Base-by-base conservation (phyloP, 2,113 vertebrate genomes). In the Grus americana region DNA sequence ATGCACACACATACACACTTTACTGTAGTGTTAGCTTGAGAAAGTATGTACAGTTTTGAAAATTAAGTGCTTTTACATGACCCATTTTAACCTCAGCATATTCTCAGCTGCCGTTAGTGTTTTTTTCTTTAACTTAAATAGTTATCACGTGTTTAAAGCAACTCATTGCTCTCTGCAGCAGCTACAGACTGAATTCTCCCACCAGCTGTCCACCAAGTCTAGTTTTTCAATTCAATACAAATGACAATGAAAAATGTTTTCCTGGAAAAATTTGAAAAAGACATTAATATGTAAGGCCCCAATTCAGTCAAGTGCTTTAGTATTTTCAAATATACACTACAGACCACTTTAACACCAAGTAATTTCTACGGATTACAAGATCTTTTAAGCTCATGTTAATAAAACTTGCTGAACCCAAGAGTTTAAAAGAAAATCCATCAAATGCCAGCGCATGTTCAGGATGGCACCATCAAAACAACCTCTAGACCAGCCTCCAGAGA, bases 71-170 rank as follows among this genome's bases (percentile, higher is more conserved):
- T 95, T 96, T 94, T 88, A 71, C 42, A 10, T 9, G 88, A 90
- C 88, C 79, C 52, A n/a, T 78, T 93, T 90, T 86, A 93, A 94
- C 95, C 91, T 62, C 12, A 4, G 79, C 32, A 7, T 96, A 86
- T 84, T 94, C 90, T 94, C 87, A 94, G 87, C 83, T 91, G 95
- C 66, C 92, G 91, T 79, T 90, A 96, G 86, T 91, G 55, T 34
- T 88, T 95, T 88, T 95, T 90, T 78, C 88, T 94, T 93, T 92
- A 79, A 90, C 80, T 97, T 90, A 83, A 95, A 92, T 80, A 90
- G 67, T 93, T 96, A 90, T 86, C 91, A 83, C 86, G 74, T 90
- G 79, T 86, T 95, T 94, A 83, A 94, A 86, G 68, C 72, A 88
- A 88, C 82, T 88, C 82, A 40, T 34, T 83, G 86, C 92, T 94